Percentiles rank a stretch among this genome's conserved stretches.
Evolutionary conservation across 2,888 invertebrate species (phyloP).

Genomic region (Palloptera scutellata): DNA sequence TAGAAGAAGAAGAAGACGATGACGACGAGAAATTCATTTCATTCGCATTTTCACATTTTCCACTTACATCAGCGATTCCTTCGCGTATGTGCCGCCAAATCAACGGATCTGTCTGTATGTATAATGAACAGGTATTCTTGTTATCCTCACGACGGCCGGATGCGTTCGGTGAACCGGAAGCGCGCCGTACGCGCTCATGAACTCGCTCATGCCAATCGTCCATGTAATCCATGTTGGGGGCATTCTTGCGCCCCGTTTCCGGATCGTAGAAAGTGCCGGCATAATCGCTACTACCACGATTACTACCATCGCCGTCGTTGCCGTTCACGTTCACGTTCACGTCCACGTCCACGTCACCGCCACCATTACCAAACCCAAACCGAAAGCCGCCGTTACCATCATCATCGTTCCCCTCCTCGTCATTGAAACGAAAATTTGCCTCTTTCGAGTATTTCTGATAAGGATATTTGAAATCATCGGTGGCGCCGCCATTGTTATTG

Average conservation of each 20-base stretch:
- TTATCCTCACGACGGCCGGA: conserved; percentile 70
- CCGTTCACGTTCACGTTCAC: conserved; percentile 34
- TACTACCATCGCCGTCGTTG: not conserved
- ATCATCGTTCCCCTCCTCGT: too few relatives aligned
- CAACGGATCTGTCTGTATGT: conserved; percentile 97
- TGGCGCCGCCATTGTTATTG: conserved; percentile 39
- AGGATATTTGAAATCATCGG: conserved; percentile 66
- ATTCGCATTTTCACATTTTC: not conserved
- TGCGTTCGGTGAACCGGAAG: conserved; percentile 64
- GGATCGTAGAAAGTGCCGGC: conserved; percentile 56
- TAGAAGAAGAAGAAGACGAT: not conserved
- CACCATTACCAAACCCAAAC: conserved; percentile 32
- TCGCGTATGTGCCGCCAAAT: conserved; percentile 95
- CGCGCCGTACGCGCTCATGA: conserved; percentile 66
- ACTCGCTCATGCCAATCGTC: conserved; percentile 65
- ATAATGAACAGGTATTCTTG: conserved; percentile 91
- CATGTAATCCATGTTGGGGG: conserved; percentile 52
- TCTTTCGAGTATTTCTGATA: conserved; percentile 81
- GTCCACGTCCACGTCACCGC: conserved; percentile 29
- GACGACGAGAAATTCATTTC: too few relatives aligned
- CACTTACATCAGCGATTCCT: conserved; percentile 78
- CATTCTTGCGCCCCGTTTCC: conserved; percentile 53
- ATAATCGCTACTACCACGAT: conserved; percentile 2
- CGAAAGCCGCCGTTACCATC: conserved; percentile 28
- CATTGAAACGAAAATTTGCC: conserved; percentile 69